Evolutionary conservation across 2,888 invertebrate species (phyloP).

Genomic region (Eilema sororculum): DNA sequence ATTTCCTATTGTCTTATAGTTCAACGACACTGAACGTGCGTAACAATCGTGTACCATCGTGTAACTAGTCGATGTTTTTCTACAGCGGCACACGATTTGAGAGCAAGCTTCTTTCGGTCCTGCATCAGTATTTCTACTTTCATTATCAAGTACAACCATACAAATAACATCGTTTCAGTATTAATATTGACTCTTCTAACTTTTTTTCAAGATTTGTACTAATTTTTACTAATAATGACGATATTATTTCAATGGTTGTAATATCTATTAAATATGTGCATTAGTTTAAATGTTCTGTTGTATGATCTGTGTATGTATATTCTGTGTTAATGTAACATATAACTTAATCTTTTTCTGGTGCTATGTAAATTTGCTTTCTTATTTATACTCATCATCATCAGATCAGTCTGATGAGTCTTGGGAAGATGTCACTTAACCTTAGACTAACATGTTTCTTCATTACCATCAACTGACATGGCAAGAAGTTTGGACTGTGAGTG

Average conservation of each 20-base stretch:
- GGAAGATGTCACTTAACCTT: not conserved
- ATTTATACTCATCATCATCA: not conserved
- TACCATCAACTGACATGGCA: not conserved
- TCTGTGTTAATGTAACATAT: conserved; percentile 17
- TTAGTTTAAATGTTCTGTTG: conserved; percentile 46
- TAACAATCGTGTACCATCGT: conserved; percentile 20
- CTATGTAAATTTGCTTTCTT: conserved; percentile 10
- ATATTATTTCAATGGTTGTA: conserved; percentile 3
- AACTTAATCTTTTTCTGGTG: not conserved
- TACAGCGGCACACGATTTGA: conserved; percentile 38
- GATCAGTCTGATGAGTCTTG: not conserved
- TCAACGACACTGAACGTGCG: conserved; percentile 29
- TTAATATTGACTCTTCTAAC: not conserved
- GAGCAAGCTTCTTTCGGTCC: conserved; percentile 17
- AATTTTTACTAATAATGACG: not conserved
- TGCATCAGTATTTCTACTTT: conserved; percentile 17
- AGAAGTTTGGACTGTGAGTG: not conserved
- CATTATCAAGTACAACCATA: conserved; percentile 7
- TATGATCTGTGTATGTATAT: conserved; percentile 27
- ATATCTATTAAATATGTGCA: conserved; percentile 50
- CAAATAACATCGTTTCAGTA: not conserved
- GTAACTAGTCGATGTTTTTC: conserved; percentile 39
- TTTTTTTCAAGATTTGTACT: not conserved
- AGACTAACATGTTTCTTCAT: not conserved
- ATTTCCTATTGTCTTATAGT: conserved; percentile 17